Percentiles rank a stretch among this genome's conserved stretches.
Conservation (phyloP, 2,113 vertebrate species). For the Anser cygnoides region DNA sequence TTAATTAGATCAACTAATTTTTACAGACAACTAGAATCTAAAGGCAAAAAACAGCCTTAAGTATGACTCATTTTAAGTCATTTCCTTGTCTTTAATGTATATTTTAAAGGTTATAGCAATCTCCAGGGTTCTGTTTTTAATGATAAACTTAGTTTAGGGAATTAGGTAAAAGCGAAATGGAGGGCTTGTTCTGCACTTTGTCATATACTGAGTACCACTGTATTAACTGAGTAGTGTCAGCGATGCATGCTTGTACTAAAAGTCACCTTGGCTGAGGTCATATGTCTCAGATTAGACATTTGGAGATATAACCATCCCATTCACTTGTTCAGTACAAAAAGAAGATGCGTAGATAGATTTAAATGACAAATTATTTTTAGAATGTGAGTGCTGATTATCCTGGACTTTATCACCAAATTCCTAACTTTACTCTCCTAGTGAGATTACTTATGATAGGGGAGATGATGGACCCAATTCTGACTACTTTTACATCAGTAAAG, state of each 20-base stretch:
- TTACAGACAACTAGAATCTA: background rate
- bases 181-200: background rate
- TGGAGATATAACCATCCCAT: background rate
- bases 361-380: background rate
- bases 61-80: background rate
- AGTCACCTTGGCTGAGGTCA: background rate
- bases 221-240: background rate
- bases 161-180: background rate
- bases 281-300: background rate
- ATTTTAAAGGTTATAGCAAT: conserved; percentile 44
- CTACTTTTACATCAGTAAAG: background rate
- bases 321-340: background rate
- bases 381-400: background rate
- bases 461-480: background rate
- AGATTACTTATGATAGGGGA: background rate
- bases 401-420: background rate
- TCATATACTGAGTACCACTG: background rate
- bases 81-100: conserved; percentile 32
- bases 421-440: background rate
- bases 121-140: conserved; percentile 3
- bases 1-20: background rate
- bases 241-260: background rate
- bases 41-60: background rate
- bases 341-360: background rate
- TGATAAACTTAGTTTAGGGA: background rate